Conservation (phyloP, 2,797 vertebrate species). For the Tachyglossus aculeatus region DNA sequence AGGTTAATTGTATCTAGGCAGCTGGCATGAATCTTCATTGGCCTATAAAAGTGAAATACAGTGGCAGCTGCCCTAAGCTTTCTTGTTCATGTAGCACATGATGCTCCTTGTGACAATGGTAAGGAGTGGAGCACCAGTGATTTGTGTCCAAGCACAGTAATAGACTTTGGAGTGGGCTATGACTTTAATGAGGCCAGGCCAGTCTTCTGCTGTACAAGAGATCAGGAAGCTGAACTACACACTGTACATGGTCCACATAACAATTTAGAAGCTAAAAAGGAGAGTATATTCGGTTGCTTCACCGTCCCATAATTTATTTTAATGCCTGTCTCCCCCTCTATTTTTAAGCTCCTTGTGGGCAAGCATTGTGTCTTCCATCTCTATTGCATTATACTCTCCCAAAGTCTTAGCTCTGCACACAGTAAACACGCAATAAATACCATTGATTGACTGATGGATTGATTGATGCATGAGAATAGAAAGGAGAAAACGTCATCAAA, state of each 20-base stretch:
- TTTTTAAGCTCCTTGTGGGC: too few species aligned
- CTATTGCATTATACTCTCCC: too few species aligned
- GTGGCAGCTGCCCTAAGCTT: conserved; percentile 5
- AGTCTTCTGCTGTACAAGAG: neutral
- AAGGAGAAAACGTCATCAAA: too few species aligned
- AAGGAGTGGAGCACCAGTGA: neutral
- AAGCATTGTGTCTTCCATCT: too few species aligned
- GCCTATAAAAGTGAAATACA: conserved; percentile 18
- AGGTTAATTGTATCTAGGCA: conserved; percentile 18
- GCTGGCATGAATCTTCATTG: neutral
- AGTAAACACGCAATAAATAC: too few species aligned
- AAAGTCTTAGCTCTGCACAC: too few species aligned
- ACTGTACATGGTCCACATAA: neutral
- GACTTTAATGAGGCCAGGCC: neutral
- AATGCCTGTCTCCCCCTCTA: too few species aligned
- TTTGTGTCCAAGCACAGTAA: neutral
- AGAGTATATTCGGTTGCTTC: neutral
- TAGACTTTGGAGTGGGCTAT: conserved; percentile 11
- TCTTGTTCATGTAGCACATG: neutral
- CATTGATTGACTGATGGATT: too few species aligned
- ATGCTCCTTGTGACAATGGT: neutral
- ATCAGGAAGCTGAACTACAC: neutral
- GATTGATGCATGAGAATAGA: too few species aligned
- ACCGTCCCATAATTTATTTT: too few species aligned
- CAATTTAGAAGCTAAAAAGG: neutral